Conservation (phyloP, 2,797 vertebrate species). For the Pantherophis vulpinus region DNA sequence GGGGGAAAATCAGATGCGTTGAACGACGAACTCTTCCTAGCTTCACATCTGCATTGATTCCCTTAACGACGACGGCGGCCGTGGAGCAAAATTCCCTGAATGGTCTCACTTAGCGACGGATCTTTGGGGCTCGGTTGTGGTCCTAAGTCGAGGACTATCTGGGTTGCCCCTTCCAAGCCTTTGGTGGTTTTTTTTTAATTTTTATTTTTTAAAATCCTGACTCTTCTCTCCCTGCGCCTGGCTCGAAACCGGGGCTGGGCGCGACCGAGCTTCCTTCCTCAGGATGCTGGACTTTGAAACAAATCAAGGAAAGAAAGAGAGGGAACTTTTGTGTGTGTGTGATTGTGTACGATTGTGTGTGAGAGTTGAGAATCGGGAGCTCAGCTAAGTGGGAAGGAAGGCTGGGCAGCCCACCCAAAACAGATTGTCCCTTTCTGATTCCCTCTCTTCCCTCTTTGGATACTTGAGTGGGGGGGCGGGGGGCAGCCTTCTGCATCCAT, state of each 20-base stretch:
- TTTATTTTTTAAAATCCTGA: neutral
- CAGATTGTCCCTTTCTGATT: neutral
- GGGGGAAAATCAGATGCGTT: neutral
- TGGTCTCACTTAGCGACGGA: rapidly evolving
- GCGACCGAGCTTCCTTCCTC: conserved; percentile 71
- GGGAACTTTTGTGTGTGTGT: conserved; percentile 8
- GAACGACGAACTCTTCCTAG: too few relatives aligned
- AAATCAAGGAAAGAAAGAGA: conserved; percentile 62
- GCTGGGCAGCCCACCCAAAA: neutral
- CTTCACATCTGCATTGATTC: neutral
- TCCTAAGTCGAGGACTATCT: neutral
- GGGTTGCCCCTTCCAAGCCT: neutral
- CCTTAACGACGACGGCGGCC: too few relatives aligned
- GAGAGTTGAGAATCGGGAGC: conserved; percentile 15
- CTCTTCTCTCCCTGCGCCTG: neutral
- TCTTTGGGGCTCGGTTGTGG: rapidly evolving
- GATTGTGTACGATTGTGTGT: neutral
- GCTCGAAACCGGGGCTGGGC: conserved; percentile 43
- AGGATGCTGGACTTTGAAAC: conserved; percentile 73
- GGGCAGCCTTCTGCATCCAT: neutral
- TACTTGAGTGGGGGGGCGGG: too few relatives aligned
- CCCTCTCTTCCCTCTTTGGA: neutral
- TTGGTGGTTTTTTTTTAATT: too few relatives aligned
- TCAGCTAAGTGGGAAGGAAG: neutral
- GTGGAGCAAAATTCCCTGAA: neutral